phyloP scores from a whole-genome alignment of 2,888 invertebrate species.

The Agrotis puta region DNA sequence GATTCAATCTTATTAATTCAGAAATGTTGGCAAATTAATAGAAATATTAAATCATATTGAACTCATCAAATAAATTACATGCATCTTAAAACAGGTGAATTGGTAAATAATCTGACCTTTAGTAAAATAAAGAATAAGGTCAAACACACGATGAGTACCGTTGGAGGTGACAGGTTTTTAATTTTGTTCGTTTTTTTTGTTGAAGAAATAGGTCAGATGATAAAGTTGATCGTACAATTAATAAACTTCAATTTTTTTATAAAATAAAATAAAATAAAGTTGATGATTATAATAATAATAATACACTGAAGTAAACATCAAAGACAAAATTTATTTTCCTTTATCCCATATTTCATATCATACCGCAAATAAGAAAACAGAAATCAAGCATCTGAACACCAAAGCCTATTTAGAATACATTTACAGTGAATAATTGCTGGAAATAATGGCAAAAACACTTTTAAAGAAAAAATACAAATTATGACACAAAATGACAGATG shows the following conservation, averaged over 20 bases:
- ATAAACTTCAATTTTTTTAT: neutral
- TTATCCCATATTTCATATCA: no score
- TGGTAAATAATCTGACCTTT: slow-evolving; percentile 29
- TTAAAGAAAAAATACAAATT: no score
- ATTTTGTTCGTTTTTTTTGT: neutral
- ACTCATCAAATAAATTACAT: slow-evolving; percentile 12
- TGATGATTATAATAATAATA: no score
- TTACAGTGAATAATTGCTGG: no score
- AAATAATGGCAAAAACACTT: no score
- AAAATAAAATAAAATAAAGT: neutral
- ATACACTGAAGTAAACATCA: no score
- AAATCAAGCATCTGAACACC: no score
- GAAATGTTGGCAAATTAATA: slow-evolving; percentile 17
- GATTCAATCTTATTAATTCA: neutral
- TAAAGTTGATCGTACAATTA: neutral
- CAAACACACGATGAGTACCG: slow-evolving; percentile 22
- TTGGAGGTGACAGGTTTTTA: slow-evolving; percentile 44
- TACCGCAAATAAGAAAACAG: no score
- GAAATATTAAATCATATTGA: slow-evolving; percentile 4
- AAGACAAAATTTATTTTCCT: no score
- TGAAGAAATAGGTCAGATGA: slow-evolving; percentile 11
- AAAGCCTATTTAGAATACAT: no score
- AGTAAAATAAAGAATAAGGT: slow-evolving; percentile 37
- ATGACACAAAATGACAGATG: no score
- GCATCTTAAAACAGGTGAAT: slow-evolving; percentile 34